Conservation (phyloP, 2,888 invertebrate species). For the Mesopsocus fuscifrons region DNA sequence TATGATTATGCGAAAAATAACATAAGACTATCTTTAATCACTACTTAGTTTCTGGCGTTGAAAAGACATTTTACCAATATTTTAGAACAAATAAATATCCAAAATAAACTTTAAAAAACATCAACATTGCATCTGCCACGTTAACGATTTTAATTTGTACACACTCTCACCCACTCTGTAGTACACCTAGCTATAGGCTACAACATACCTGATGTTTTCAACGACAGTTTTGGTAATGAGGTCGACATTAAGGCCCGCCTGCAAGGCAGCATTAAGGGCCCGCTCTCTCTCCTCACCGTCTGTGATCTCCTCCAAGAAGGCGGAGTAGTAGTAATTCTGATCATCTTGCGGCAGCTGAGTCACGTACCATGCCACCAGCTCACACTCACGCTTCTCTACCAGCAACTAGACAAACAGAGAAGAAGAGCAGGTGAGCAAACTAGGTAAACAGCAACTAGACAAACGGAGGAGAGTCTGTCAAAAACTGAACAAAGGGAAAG, state of each 20-base stretch:
- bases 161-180: too few species aligned
- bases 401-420: slow-evolving; percentile 32
- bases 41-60: too few species aligned
- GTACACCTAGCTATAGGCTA: too few species aligned
- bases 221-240: slow-evolving; percentile 71
- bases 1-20: too few species aligned
- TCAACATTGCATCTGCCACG: too few species aligned
- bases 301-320: slow-evolving; percentile 43
- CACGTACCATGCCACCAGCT: slow-evolving; percentile 68
- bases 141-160: too few species aligned
- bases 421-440: slow-evolving; percentile 5
- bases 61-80: too few species aligned
- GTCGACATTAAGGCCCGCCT: slow-evolving; percentile 62
- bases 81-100: too few species aligned
- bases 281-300: slow-evolving; percentile 39
- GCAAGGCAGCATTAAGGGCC: slow-evolving; percentile 49
- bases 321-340: slow-evolving; percentile 43
- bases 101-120: too few species aligned
- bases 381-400: slow-evolving; percentile 52
- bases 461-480: too few species aligned
- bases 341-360: slow-evolving; percentile 49
- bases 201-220: slow-evolving; percentile 40
- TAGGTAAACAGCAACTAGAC: slow-evolving; percentile 1
- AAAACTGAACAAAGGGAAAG: too few species aligned
- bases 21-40: too few species aligned